A percentile compares a stretch with the other conserved stretches of the same genome.
These are phyloP conservation scores for Canis aureus DNA, from an alignment of 2,113 vertebrate genomes.

Conservation along the genomic window DNA sequence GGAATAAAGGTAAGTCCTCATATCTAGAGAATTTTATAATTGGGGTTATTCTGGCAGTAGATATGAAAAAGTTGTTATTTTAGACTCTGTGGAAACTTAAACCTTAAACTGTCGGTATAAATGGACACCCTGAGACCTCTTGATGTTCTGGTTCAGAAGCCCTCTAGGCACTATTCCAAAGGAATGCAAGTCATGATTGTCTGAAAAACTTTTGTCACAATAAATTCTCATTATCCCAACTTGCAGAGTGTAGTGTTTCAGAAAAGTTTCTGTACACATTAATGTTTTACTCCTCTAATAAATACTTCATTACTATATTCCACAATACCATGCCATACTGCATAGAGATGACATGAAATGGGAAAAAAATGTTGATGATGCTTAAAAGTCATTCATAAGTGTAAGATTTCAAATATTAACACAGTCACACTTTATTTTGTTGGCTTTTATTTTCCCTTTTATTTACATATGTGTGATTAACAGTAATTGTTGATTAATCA, in stretches of 20 bases:
- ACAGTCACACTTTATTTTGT: neutral
- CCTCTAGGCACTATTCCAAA: neutral
- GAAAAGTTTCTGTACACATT: neutral
- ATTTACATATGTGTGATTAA: neutral
- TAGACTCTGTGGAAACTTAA: neutral
- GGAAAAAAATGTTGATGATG: neutral
- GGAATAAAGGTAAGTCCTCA: neutral
- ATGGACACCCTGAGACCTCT: neutral
- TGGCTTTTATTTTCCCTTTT: neutral
- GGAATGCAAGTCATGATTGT: neutral
- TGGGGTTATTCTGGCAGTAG: neutral
- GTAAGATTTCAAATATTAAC: neutral
- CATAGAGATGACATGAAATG: neutral
- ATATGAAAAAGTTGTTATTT: neutral
- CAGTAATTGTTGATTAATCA: neutral
- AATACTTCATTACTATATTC: neutral
- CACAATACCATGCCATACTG: neutral
- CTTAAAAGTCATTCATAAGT: neutral
- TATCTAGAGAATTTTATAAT: neutral
- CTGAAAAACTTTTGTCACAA: neutral
- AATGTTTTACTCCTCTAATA: neutral
- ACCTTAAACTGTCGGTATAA: too few relatives aligned
- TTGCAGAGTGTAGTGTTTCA: neutral
- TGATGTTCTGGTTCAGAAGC: neutral
- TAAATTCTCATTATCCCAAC: neutral